Evolutionary conservation across 2,888 invertebrate genomes (phyloP).

Genomic region (Clusia tigrina): DNA sequence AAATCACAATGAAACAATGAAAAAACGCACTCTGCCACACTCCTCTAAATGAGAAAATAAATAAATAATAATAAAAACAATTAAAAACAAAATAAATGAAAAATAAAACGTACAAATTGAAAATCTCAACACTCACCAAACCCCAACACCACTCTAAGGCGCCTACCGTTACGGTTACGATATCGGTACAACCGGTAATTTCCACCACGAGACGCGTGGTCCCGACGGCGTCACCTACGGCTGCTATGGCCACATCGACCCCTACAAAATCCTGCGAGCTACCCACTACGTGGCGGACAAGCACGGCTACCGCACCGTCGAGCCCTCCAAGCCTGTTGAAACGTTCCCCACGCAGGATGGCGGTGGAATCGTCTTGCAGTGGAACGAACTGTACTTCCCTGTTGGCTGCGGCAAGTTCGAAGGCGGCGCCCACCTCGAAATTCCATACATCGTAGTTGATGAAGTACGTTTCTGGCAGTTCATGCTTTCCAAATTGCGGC

Average conservation of each 20-base stretch:
- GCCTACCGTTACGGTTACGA: slow-evolving; percentile 82
- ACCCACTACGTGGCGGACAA: slow-evolving; percentile 82
- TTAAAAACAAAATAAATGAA: slow-evolving; percentile 21
- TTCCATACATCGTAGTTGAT: slow-evolving; percentile 46
- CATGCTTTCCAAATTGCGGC: background rate
- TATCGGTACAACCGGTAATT: slow-evolving; percentile 77
- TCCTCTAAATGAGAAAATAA: too few relatives aligned
- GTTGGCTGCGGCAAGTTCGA: slow-evolving; percentile 72
- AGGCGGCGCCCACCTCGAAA: slow-evolving; percentile 60
- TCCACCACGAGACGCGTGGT: slow-evolving; percentile 80
- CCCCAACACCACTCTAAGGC: slow-evolving; percentile 58
- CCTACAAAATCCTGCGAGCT: slow-evolving; percentile 71
- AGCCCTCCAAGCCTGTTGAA: slow-evolving; percentile 74
- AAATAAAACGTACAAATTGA: background rate
- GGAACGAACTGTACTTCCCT: slow-evolving; percentile 77
- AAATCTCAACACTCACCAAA: slow-evolving; percentile 18
- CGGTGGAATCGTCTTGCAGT: slow-evolving; percentile 69
- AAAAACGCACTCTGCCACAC: background rate
- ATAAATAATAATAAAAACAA: too few relatives aligned
- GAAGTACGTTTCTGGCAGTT: slow-evolving; percentile 45
- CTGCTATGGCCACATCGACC: slow-evolving; percentile 80
- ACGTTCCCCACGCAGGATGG: slow-evolving; percentile 63
- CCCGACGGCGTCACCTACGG: slow-evolving; percentile 82
- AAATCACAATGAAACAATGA: background rate
- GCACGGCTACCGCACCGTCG: slow-evolving; percentile 78